A percentile compares a stretch with the other conserved stretches of the same genome.
Evolutionary conservation across 2,113 vertebrate genomes (phyloP).

Genomic region (Dunckerocampus dactyliophorus): DNA sequence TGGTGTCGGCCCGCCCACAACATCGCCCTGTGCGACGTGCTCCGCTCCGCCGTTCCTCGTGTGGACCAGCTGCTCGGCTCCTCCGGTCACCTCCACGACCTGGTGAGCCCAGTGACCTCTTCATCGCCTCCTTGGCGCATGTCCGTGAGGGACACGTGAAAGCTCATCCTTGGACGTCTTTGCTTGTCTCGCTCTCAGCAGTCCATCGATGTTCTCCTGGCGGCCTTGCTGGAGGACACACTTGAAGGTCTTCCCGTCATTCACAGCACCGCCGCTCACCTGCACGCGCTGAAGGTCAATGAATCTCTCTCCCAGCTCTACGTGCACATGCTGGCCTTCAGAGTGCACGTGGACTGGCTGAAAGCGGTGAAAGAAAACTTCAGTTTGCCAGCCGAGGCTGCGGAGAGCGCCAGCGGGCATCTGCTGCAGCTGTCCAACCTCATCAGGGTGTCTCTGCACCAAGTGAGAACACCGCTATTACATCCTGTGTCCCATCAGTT

Average conservation of each 20-base stretch:
- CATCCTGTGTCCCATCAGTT: neutral
- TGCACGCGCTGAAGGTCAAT: neutral
- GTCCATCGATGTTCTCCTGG: neutral
- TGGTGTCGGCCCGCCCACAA: neutral
- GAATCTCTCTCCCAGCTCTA: neutral
- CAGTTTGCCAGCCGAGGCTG: neutral
- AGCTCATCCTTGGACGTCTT: neutral
- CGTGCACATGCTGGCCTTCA: neutral
- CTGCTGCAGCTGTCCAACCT: neutral
- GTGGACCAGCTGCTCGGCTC: neutral
- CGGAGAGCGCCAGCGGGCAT: neutral
- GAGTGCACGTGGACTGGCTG: neutral
- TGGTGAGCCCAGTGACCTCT: no score
- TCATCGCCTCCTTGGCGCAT: neutral
- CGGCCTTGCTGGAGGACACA: neutral
- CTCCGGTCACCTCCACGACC: no score
- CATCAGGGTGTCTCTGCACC: neutral
- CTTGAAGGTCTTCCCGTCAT: neutral
- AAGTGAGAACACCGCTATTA: neutral
- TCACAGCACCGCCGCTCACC: neutral
- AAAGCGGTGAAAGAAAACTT: neutral
- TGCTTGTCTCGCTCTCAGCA: neutral
- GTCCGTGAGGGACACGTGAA: no score
- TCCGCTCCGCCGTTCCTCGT: neutral
- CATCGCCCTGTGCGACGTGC: neutral